These are phyloP conservation scores for Lithobius niger DNA, from an alignment of 1,140 invertebrate species.

Conservation along the genomic window DNA sequence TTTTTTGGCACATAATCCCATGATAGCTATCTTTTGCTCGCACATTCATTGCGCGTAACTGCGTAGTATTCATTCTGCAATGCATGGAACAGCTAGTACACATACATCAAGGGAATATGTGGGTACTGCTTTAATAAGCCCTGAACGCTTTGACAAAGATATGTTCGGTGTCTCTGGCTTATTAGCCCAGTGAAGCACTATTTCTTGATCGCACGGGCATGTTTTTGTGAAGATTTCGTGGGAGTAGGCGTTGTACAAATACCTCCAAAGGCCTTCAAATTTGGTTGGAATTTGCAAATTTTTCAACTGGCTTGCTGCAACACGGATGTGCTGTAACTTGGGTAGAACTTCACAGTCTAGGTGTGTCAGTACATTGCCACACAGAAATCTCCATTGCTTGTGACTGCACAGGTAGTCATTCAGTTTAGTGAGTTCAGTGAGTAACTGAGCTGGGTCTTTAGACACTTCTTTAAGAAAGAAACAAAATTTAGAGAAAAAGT, in stretches of 20 bases:
- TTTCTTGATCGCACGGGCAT: conserved; percentile 49
- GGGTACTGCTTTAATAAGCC: conserved; percentile 25
- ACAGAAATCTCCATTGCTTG: conserved; percentile 31
- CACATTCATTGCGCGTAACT: too few relatives aligned
- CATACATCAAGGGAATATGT: conserved; percentile 29
- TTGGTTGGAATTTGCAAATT: conserved; percentile 41
- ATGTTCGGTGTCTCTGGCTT: conserved; percentile 34
- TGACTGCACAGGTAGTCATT: conserved; percentile 30
- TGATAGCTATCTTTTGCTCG: too few relatives aligned
- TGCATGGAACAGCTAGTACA: conserved; percentile 17
- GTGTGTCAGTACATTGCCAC: conserved; percentile 33
- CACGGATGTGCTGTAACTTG: conserved; percentile 43
- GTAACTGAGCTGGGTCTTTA: conserved; percentile 33
- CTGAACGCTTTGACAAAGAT: conserved; percentile 28
- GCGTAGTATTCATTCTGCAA: too few relatives aligned
- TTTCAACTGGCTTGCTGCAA: conserved; percentile 40
- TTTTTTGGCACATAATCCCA: too few relatives aligned
- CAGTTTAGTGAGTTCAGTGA: conserved; percentile 34
- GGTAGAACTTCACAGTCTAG: conserved; percentile 44
- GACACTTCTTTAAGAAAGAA: conserved; percentile 42
- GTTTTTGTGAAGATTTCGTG: conserved; percentile 41
- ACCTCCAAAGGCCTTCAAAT: conserved; percentile 43
- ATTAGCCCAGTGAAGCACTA: conserved; percentile 42
- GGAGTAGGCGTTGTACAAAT: conserved; percentile 42
- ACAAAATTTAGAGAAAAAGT: conserved; percentile 45